Base-by-base conservation (phyloP, 2,888 invertebrate species). In the Rapana venosa region DNA sequence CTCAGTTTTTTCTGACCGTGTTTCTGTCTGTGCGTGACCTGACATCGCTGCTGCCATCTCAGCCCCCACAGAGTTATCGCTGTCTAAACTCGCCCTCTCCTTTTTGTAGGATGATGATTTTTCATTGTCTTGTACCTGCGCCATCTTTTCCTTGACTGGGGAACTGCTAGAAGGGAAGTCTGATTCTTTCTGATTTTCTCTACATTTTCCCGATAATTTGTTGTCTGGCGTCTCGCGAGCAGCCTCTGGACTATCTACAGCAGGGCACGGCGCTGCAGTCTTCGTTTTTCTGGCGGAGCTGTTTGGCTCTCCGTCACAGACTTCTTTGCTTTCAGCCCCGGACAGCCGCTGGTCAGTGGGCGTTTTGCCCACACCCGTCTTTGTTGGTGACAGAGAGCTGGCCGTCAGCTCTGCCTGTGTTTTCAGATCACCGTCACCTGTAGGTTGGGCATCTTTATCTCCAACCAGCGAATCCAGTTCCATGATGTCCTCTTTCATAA, bases 401-500 rank as follows among this genome's bases (percentile, higher is more conserved):
- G 2, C 26, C 26, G n/a, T 83, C 79, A 5, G 81, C 26, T 47
- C 81, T 83, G 79, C 17, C 79, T 83, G 36, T 26, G 22, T 15
- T 47, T 20, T 83, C 1, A 2, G 47, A 5, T 83, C 36, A 47
- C 8, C 0, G 20, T 26, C 26, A 22, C 6, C 4, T 83, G 17
- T 36, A 35, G 17, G 17, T 26, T 35, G 13, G 32, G 35, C 15
- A 22, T 47, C 22, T 83, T 22, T 47, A 5, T 83, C 26, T 11
- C 2, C 20, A 8, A 26, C 36, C 36, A 86, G 86, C 17, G 86
- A 66, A 66, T 35, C 26, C 6, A 86, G 20, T 66, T 86, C 86
- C 15, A 81, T 56, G 35, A 32, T 58, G 20, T 88, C 88, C 13
- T 88, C 61, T 74, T 88, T 88, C 32, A 81, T 86, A 20, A 86